Percentiles rank a stretch among this genome's conserved stretches.
Conservation (phyloP, 2,113 vertebrate species). For the Ochotona princeps region DNA sequence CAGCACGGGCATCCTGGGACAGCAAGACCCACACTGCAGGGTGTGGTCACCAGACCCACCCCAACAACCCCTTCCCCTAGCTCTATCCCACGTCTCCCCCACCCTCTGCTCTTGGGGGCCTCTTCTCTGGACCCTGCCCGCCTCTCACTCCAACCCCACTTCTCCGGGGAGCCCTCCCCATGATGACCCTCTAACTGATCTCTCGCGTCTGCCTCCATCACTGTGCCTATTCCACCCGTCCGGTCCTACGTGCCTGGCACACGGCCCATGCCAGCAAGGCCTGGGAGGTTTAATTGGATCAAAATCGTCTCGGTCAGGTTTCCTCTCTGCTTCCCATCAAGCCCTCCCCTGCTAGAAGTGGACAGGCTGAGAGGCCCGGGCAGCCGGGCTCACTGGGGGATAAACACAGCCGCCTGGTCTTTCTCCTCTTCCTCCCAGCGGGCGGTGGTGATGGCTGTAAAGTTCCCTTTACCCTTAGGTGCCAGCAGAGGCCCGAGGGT, state of each 20-base stretch:
- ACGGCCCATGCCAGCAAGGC: neutral
- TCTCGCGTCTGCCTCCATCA: neutral
- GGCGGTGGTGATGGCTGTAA: too few species aligned
- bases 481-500: neutral
- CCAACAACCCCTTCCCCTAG: neutral
- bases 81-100: neutral
- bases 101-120: neutral
- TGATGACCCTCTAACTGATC: neutral
- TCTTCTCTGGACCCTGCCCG: neutral
- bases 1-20: too few species aligned
- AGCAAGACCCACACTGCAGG: neutral
- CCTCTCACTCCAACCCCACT: neutral
- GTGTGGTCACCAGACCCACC: neutral
- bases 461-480: neutral
- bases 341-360: neutral
- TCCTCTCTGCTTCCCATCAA: neutral
- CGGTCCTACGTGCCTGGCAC: too few species aligned
- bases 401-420: neutral
- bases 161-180: neutral
- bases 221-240: too few species aligned
- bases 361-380: neutral
- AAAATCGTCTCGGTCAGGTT: neutral
- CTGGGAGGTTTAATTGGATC: constrained; percentile 14
- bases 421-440: neutral
- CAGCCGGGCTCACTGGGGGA: neutral